These are phyloP conservation scores for Leucoptera coffeella DNA, from an alignment of 2,888 invertebrate genomes.

Conservation along the genomic window DNA sequence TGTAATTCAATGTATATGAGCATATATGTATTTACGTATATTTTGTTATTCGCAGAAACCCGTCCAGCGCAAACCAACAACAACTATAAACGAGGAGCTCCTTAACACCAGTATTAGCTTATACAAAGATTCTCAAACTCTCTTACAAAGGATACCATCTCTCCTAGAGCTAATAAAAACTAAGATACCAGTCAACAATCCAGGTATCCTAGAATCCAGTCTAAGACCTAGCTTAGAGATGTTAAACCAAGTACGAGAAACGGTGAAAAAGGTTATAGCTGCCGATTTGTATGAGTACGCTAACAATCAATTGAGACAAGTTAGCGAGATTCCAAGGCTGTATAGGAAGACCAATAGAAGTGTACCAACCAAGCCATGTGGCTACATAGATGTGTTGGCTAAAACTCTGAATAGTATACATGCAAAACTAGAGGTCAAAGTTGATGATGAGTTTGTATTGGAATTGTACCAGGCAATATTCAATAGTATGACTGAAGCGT, in stretches of 20 bases:
- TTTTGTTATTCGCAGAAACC: conserved; percentile 23
- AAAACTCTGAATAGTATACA: conserved; percentile 57
- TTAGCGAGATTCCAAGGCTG: conserved; percentile 88
- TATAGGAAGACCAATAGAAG: conserved; percentile 90
- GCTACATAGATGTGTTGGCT: conserved; percentile 66
- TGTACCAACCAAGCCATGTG: conserved; percentile 72
- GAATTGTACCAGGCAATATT: conserved; percentile 30
- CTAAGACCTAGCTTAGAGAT: conserved; percentile 18
- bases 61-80: no score
- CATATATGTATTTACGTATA: no score
- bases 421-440: conserved; percentile 25
- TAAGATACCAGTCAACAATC: conserved; percentile 18
- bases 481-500: conserved; percentile 50
- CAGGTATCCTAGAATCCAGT: conserved; percentile 18
- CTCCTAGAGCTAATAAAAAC: conserved; percentile 18
- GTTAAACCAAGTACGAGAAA: conserved; percentile 17
- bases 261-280: conserved; percentile 30
- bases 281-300: conserved; percentile 33
- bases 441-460: conserved; percentile 23
- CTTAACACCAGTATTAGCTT: conserved; percentile 32
- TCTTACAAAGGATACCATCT: conserved; percentile 20
- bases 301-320: conserved; percentile 65
- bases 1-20: no score
- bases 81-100: conserved; percentile 27
- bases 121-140: conserved; percentile 21